Percentiles rank a stretch among this genome's conserved stretches.
Conservation (phyloP, 2,113 vertebrate species). For the Rhynchomys soricoides region DNA sequence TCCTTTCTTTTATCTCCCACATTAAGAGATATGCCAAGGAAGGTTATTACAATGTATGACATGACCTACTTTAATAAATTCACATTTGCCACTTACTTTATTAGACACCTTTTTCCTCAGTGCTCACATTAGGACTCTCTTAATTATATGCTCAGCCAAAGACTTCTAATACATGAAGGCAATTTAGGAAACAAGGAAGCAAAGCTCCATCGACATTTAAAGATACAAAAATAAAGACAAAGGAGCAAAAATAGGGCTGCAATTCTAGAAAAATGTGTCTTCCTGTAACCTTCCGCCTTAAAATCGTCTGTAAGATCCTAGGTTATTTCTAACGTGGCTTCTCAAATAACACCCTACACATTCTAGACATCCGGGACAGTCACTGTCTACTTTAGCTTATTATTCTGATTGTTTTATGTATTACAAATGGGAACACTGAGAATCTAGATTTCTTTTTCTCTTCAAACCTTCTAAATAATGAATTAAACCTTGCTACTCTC, state of each 20-base stretch:
- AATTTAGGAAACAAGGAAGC: slow-evolving; percentile 72
- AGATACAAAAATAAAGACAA: slow-evolving; percentile 65
- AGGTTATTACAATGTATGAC: slow-evolving; percentile 64
- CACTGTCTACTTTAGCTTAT: slow-evolving; percentile 39
- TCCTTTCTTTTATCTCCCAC: slow-evolving; percentile 72
- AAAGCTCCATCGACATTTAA: slow-evolving; percentile 46
- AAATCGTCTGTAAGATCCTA: slow-evolving; percentile 54
- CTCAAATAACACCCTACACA: slow-evolving; percentile 44
- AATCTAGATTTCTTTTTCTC: slow-evolving; percentile 51
- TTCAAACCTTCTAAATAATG: slow-evolving; percentile 78
- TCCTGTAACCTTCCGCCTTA: slow-evolving; percentile 58
- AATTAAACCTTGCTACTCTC: slow-evolving; percentile 66
- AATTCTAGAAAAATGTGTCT: slow-evolving; percentile 58
- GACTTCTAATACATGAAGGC: slow-evolving; percentile 52
- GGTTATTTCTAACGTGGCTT: slow-evolving; percentile 69
- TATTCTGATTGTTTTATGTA: slow-evolving; percentile 71
- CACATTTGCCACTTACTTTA: slow-evolving; percentile 77
- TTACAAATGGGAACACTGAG: slow-evolving; percentile 68
- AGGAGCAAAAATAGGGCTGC: neutral
- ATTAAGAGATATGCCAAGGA: slow-evolving; percentile 62
- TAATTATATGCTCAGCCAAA: slow-evolving; percentile 47
- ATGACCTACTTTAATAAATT: slow-evolving; percentile 81
- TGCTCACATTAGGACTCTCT: slow-evolving; percentile 72
- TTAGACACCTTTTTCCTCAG: slow-evolving; percentile 73
- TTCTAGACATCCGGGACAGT: slow-evolving; percentile 49